Conservation (phyloP, 2,888 invertebrate genomes). For the Sesia apiformis region DNA sequence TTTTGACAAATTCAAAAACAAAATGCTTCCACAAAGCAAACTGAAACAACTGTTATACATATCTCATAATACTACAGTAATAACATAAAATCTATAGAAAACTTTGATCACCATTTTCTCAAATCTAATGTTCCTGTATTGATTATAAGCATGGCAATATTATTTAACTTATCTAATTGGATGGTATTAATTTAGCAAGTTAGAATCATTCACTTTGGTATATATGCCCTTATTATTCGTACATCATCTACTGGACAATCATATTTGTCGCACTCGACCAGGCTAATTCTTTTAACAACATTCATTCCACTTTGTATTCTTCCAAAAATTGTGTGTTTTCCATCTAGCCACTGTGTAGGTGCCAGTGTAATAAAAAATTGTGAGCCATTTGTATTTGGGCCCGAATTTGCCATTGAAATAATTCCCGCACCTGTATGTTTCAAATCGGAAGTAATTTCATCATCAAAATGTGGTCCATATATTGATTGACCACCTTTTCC, state of each 20-base stretch:
- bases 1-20: too few relatives aligned
- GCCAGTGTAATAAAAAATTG: conserved; percentile 98
- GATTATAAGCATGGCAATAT: not conserved
- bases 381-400: conserved; percentile 96
- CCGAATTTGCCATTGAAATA: conserved; percentile 98
- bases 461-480: conserved; percentile 95
- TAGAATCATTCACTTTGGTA: conserved; percentile 26
- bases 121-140: not conserved
- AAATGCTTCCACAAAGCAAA: too few relatives aligned
- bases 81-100: too few relatives aligned
- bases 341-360: conserved; percentile 98
- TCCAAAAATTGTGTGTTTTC: conserved; percentile 98
- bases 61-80: too few relatives aligned
- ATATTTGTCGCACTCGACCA: conserved; percentile 94
- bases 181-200: not conserved
- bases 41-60: too few relatives aligned
- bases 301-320: conserved; percentile 91
- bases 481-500: conserved; percentile 97
- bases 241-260: conserved; percentile 94
- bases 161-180: not conserved
- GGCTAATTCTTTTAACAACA: conserved; percentile 92
- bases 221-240: conserved; percentile 76
- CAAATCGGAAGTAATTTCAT: conserved; percentile 94
- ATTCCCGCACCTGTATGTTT: conserved; percentile 96
- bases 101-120: too few relatives aligned